Percentiles rank a stretch among this genome's conserved stretches.
phyloP scores from a whole-genome alignment of 2,797 vertebrate genomes.

The Hoplostethus atlanticus region DNA sequence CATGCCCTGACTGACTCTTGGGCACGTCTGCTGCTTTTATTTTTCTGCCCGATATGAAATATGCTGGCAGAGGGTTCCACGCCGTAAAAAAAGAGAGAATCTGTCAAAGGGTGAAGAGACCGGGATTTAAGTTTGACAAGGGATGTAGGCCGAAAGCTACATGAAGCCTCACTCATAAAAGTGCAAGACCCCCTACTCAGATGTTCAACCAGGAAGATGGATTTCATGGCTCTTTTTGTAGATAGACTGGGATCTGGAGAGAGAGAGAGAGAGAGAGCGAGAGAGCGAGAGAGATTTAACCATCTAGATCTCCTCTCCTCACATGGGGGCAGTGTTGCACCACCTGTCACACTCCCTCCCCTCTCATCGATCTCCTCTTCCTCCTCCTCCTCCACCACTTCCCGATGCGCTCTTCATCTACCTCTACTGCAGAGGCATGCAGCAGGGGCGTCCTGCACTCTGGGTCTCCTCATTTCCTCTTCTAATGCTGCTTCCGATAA shows the following conservation, averaged over 20 bases:
- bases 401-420: conserved; percentile 49
- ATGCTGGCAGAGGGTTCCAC: conserved; percentile 38
- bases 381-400: conserved; percentile 6
- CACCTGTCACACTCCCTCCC: conserved; percentile 42
- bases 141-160: conserved; percentile 55
- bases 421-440: conserved; percentile 50
- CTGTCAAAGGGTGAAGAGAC: conserved; percentile 58
- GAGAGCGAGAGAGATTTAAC: conserved; percentile 1
- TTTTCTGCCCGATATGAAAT: conserved; percentile 72
- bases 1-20: conserved; percentile 27
- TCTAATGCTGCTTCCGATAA: conserved; percentile 18
- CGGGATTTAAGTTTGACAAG: conserved; percentile 62
- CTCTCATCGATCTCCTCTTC: conserved; percentile 17
- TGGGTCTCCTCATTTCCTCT: conserved; percentile 27
- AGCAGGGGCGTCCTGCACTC: conserved; percentile 37
- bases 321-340: conserved; percentile 86
- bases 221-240: conserved; percentile 45
- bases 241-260: conserved; percentile 31
- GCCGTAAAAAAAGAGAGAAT: conserved; percentile 42
- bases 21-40: conserved; percentile 50
- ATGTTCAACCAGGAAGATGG: conserved; percentile 55
- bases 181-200: conserved; percentile 27
- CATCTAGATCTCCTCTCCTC: conserved; percentile 37
- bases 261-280: conserved; percentile 5
- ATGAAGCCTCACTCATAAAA: conserved; percentile 56